A percentile compares a stretch with the other conserved stretches of the same genome.
These are phyloP conservation scores for Sigmodon hispidus DNA, from an alignment of 2,113 vertebrate species.

Conservation along the genomic window DNA sequence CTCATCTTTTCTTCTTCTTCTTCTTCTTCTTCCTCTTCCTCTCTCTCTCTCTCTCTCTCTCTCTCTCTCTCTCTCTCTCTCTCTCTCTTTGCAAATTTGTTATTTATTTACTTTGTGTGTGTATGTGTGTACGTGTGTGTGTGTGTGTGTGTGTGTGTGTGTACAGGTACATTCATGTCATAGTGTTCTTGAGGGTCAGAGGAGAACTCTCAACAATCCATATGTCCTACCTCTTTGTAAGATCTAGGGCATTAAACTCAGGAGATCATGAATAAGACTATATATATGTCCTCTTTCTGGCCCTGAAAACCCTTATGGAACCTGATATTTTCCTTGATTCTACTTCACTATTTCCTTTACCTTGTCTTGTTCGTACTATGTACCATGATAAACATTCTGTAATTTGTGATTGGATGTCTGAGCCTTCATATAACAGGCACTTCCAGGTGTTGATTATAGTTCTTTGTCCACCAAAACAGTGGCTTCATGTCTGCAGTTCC, in stretches of 20 bases:
- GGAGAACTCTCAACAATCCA: not conserved
- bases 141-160: not conserved
- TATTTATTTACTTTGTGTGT: too few species aligned
- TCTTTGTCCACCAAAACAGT: not conserved
- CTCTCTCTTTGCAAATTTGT: not conserved
- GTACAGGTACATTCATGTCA: not conserved
- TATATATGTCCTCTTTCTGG: not conserved
- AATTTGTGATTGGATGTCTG: not conserved
- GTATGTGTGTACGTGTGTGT: not conserved
- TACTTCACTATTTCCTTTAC: not conserved
- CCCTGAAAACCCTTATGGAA: not conserved
- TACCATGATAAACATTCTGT: not conserved
- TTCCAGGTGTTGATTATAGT: not conserved
- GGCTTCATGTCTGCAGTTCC: not conserved
- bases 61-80: too few species aligned
- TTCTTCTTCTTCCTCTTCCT: too few species aligned
- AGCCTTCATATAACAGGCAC: not conserved
- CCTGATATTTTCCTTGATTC: not conserved
- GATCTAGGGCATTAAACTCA: not conserved
- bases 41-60: too few species aligned
- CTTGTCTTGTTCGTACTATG: not conserved
- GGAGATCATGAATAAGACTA: not conserved
- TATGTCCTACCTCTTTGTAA: not conserved
- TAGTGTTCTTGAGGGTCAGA: not conserved
- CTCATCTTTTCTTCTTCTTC: not conserved